These are phyloP conservation scores for Ornithorhynchus anatinus DNA, from an alignment of 2,113 vertebrate genomes.

Conservation along the genomic window DNA sequence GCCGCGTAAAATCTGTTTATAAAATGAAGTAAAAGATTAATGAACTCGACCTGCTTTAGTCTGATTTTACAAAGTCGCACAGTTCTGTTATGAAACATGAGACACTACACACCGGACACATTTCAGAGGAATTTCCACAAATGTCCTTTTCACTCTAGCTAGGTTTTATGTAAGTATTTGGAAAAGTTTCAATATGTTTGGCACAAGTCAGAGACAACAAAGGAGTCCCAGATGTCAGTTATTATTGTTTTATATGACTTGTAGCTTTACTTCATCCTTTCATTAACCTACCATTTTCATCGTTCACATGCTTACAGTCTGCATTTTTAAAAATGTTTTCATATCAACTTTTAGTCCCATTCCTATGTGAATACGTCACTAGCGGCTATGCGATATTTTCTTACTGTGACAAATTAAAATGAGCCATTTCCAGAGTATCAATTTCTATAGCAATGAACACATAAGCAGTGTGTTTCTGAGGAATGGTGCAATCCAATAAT, in stretches of 20 bases:
- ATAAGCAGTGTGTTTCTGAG: too few species aligned
- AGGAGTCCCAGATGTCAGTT: neutral
- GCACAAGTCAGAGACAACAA: slow-evolving; percentile 3
- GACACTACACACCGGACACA: neutral
- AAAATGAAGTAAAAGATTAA: slow-evolving; percentile 34
- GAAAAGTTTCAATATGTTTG: slow-evolving; percentile 24
- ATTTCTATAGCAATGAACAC: too few species aligned
- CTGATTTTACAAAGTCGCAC: too few species aligned
- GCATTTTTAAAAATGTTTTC: slow-evolving; percentile 6
- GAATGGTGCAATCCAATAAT: too few species aligned
- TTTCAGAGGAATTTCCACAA: slow-evolving; percentile 16
- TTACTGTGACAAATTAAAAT: too few species aligned
- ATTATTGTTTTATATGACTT: neutral
- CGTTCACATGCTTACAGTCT: neutral
- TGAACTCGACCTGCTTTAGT: too few species aligned
- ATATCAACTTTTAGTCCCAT: neutral
- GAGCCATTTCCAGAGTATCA: too few species aligned
- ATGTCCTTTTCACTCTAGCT: neutral
- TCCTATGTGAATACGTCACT: neutral
- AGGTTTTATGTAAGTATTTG: slow-evolving; percentile 17
- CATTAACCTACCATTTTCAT: neutral
- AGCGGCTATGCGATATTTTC: too few species aligned
- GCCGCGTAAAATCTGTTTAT: slow-evolving; percentile 93
- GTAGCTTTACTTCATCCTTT: neutral
- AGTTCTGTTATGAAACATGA: too few species aligned